These are phyloP conservation scores for Dromiciops gliroides DNA, from an alignment of 2,113 vertebrate species.

Conservation along the genomic window DNA sequence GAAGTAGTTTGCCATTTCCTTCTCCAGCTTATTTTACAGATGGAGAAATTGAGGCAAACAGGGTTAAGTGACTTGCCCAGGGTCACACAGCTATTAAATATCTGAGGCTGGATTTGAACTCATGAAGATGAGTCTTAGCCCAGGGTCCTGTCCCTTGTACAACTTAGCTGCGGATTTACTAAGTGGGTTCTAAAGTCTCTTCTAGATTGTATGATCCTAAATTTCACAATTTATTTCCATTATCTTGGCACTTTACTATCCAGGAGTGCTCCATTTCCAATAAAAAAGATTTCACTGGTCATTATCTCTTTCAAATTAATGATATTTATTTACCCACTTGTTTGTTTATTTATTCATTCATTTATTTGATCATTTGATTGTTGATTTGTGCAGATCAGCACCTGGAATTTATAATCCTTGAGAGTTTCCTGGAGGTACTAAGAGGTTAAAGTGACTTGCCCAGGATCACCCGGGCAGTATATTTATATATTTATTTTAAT, in stretches of 20 bases:
- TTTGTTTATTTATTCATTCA: not conserved
- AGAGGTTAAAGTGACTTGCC: too few relatives aligned
- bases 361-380: not conserved
- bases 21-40: not conserved
- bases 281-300: not conserved
- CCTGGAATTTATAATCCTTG: too few relatives aligned
- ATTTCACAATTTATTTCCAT: not conserved
- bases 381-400: too few relatives aligned
- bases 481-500: too few relatives aligned
- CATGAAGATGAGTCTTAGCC: too few relatives aligned
- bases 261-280: not conserved
- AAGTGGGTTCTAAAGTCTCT: not conserved
- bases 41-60: not conserved
- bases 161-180: not conserved
- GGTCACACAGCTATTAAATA: not conserved
- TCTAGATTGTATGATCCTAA: not conserved
- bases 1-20: not conserved
- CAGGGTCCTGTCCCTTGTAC: too few relatives aligned
- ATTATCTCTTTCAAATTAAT: not conserved
- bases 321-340: not conserved
- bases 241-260: not conserved
- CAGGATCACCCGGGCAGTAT: too few relatives aligned
- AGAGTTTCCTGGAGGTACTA: too few relatives aligned
- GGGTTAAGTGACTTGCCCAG: not conserved
- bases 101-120: not conserved